Base-by-base conservation (phyloP, 2,113 vertebrate species). In the Rattus norvegicus region DNA sequence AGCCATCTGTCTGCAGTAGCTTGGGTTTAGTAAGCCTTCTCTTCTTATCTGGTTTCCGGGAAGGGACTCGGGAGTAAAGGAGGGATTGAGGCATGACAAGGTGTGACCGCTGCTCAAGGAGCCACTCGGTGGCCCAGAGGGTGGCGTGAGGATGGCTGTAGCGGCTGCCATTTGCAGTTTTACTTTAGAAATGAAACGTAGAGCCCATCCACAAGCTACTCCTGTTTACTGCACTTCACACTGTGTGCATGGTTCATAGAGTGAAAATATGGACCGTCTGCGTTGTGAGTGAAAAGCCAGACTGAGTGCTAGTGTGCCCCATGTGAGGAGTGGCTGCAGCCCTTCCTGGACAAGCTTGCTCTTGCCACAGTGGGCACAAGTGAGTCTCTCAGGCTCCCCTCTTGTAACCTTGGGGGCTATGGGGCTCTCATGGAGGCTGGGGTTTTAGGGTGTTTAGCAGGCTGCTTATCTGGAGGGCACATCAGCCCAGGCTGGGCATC, bases 301-400 rank as follows among this genome's bases (percentile, higher is more conserved):
- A 20, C 10, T 11, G 52, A 28, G 28, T 7, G 20, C 26, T 39
- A n/a, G n/a, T 39, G 39, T 12, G 28, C 19, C 76, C 17, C 6
- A 1, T 3, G 4, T 17, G 75, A 87, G 88, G 26, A 77, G 63
- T 19, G 17, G 24, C 20, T 70, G 0, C 8, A 9, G 14, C 24
- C 33, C 24, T 84, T 7, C n/a, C 5, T 10, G 59, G 36, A 17
- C 13, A 91, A 49, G 36, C 61, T 43, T 0, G 0, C 72, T 19
- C 47, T 43, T 7, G 19, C 1, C 43, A 0, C 0, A 7, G 17
- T 24, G 47, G 63, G 56, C 0, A 0, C 43, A 7, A 16, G 10
- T 8, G 20, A 65, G 49, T 30, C 65, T 43, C 36, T 13, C 0
- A 39, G 61, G 63, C 4, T 52, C 7, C 36, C 10, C n/a, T 20